Evolutionary conservation across 2,888 invertebrate genomes (phyloP).

Genomic region (Synergus laeviventris): DNA sequence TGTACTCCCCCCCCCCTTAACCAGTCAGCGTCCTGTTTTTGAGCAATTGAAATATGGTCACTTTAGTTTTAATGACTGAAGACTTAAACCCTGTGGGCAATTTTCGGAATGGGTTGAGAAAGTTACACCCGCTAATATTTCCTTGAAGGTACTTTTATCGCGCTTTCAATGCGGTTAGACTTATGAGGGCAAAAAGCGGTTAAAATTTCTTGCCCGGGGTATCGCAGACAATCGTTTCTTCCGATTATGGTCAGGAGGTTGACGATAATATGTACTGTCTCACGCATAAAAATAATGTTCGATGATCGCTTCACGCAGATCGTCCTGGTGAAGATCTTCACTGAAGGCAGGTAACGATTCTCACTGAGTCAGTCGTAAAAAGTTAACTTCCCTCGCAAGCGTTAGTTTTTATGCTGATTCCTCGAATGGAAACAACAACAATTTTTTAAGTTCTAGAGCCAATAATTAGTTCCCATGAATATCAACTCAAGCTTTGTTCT

Average conservation of each 20-base stretch:
- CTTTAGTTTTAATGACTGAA: not conserved
- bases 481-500: not conserved
- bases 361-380: constrained; percentile 49
- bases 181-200: constrained; percentile 45
- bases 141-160: constrained; percentile 33
- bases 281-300: constrained; percentile 49
- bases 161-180: constrained; percentile 33
- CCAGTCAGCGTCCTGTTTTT: no score
- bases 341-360: constrained; percentile 44
- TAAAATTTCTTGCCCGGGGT: constrained; percentile 47
- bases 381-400: constrained; percentile 46
- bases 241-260: constrained; percentile 53
- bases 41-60: no score
- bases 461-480: constrained; percentile 15
- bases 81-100: not conserved
- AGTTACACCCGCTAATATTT: constrained; percentile 12
- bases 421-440: constrained; percentile 43
- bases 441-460: constrained; percentile 15
- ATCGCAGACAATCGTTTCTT: constrained; percentile 47
- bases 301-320: constrained; percentile 52
- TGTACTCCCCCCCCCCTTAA: no score
- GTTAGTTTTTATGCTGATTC: constrained; percentile 51
- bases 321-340: constrained; percentile 45
- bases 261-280: constrained; percentile 48
- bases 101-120: constrained; percentile 2